phyloP scores from a whole-genome alignment of 2,797 vertebrate genomes.

The Fistularia commersonii region DNA sequence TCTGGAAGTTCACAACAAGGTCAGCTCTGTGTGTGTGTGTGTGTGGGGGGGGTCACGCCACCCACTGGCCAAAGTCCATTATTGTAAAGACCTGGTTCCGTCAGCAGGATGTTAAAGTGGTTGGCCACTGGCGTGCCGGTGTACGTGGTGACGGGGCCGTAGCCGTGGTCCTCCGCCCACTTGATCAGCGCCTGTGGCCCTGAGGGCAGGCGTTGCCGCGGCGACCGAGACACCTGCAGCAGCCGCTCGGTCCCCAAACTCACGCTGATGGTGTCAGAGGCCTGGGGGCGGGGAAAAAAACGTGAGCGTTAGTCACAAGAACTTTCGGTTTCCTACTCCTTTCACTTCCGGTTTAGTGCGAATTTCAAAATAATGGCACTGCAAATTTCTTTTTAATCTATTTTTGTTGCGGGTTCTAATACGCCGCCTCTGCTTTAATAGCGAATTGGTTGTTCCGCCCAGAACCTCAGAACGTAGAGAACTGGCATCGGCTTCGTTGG shows the following conservation, averaged over 20 bases:
- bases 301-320: too few relatives aligned
- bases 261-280: constrained; percentile 85
- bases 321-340: not conserved
- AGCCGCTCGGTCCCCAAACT: constrained; percentile 78
- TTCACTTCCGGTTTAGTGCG: too few relatives aligned
- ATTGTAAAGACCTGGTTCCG: constrained; percentile 81
- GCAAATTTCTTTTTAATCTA: too few relatives aligned
- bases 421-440: too few relatives aligned
- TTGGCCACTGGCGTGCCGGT: constrained; percentile 88
- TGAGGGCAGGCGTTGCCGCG: constrained; percentile 73
- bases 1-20: constrained; percentile 55
- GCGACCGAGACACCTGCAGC: constrained; percentile 67
- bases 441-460: too few relatives aligned
- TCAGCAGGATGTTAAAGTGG: constrained; percentile 84
- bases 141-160: constrained; percentile 85
- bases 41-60: too few relatives aligned
- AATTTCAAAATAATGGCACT: too few relatives aligned
- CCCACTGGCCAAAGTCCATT: too few relatives aligned
- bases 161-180: constrained; percentile 83
- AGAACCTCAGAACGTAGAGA: too few relatives aligned
- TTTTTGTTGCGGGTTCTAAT: too few relatives aligned
- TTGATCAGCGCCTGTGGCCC: constrained; percentile 83
- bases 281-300: constrained; percentile 66
- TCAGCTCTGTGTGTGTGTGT: too few relatives aligned
- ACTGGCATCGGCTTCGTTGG: too few relatives aligned